Conservation (phyloP, 2,797 vertebrate species). For the Apodemus agrarius region DNA sequence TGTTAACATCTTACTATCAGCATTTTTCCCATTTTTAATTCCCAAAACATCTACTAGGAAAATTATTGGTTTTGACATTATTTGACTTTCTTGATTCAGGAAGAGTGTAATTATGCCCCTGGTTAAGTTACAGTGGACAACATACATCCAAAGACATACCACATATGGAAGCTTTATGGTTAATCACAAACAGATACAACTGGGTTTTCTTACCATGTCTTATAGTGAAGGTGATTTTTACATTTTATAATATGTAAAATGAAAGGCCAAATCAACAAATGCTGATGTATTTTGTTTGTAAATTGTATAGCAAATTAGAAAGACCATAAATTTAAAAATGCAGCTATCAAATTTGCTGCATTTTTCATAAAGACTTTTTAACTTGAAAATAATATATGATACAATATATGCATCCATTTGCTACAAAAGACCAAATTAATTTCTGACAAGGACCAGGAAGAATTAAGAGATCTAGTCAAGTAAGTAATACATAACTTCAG, state of each 20-base stretch:
- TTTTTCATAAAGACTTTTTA: conserved; percentile 35
- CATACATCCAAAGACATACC: conserved; percentile 83
- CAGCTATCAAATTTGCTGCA: not conserved
- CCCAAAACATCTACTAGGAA: conserved; percentile 86
- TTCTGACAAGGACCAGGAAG: not conserved
- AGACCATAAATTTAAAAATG: not conserved
- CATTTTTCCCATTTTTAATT: conserved; percentile 87
- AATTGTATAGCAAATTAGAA: conserved; percentile 26
- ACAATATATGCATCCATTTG: not conserved
- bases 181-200: conserved; percentile 90
- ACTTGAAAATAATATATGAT: conserved; percentile 27
- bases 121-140: conserved; percentile 87
- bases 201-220: conserved; percentile 70
- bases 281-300: not conserved
- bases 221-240: conserved; percentile 81
- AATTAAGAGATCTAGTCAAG: not conserved
- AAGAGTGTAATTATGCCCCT: conserved; percentile 88
- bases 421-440: conserved; percentile 19
- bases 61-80: conserved; percentile 91
- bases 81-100: conserved; percentile 90
- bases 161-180: conserved; percentile 89
- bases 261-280: conserved; percentile 46
- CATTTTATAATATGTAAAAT: conserved; percentile 76
- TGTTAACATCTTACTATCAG: conserved; percentile 85
- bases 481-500: conserved; percentile 14